phyloP scores from a whole-genome alignment of 2,113 vertebrate species.

The Ceyx melanurus region DNA sequence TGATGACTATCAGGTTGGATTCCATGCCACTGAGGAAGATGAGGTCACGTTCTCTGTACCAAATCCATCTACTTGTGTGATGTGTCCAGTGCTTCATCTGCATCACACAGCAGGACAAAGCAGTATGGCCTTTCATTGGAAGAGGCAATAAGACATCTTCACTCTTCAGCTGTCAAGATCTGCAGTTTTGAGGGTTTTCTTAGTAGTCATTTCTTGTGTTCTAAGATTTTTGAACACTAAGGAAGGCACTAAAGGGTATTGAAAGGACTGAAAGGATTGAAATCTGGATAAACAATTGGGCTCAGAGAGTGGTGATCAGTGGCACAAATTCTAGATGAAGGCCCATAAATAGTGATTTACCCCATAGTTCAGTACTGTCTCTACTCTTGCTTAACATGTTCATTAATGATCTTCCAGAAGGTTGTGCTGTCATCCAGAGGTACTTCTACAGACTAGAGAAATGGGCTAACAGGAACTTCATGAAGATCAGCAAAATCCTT shows the following conservation, averaged over 20 bases:
- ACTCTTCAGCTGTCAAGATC: neutral
- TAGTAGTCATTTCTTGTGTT: neutral
- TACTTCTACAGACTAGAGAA: neutral
- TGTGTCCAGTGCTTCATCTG: neutral
- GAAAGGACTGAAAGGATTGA: neutral
- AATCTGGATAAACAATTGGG: neutral
- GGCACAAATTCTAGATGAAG: neutral
- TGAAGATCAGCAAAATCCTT: neutral
- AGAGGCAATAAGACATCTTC: neutral
- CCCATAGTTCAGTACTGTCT: neutral
- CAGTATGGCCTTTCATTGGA: neutral
- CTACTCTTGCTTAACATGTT: neutral
- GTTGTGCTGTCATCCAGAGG: neutral
- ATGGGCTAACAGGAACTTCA: neutral
- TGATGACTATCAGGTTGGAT: neutral
- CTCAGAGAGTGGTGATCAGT: neutral
- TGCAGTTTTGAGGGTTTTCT: neutral
- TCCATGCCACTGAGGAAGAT: accelerated
- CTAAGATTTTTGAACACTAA: neutral
- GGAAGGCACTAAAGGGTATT: neutral
- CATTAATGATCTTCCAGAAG: neutral
- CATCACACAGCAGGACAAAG: neutral
- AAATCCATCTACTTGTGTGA: neutral
- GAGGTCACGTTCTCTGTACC: neutral
- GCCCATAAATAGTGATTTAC: neutral